Base-by-base conservation (phyloP, 2,797 vertebrate species). In the Crenichthys baileyi region DNA sequence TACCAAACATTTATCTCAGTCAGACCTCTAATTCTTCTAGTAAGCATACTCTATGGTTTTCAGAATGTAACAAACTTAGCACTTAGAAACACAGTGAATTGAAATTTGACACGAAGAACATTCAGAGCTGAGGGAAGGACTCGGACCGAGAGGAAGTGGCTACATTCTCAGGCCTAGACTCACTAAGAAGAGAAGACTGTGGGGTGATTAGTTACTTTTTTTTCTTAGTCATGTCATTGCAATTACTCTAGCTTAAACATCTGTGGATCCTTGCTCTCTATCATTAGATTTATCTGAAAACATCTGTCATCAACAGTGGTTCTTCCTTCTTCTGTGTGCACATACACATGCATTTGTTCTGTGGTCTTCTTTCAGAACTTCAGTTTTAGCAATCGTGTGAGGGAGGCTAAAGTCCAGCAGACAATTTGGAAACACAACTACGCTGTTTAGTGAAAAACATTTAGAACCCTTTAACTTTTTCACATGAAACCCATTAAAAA, bases 81-180 rank as follows among this genome's bases (percentile, higher is more conserved):
- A 18, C 9, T 1, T 26, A 15, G 7, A 56, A n/a, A 41, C 61
- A 41, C 22, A 31, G 18, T 60, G 72, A 81, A 73, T 24, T 58
- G 75, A 77, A 90, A 82, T 44, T 31, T 77, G 65, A 60, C 50
- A 41, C 22, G 0, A 22, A 46, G 22, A 71, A 63, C 3, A 13
- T 86, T 81, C 74, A 50, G 44, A 78, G 79, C 58, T 65, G 39
- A 71, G 80, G 77, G 87, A 88, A 88, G 83, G 71, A 12, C 68
- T 85, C 48, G 9, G 50, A 78, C 71, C 73, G 56, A 77, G 67
- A 88, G 92, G 92, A 93, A 93, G 91, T 92, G 91, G 85, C 79
- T 72, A 1, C 44, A 58, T 22, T 79, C 74, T 87, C 55, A 26
- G 56, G 71, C 83, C 71, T 75, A 56, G 31, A 2, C 61, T 58